Evolutionary conservation across 2,888 invertebrate genomes (phyloP).

Genomic region (Ennomos quercinarius): DNA sequence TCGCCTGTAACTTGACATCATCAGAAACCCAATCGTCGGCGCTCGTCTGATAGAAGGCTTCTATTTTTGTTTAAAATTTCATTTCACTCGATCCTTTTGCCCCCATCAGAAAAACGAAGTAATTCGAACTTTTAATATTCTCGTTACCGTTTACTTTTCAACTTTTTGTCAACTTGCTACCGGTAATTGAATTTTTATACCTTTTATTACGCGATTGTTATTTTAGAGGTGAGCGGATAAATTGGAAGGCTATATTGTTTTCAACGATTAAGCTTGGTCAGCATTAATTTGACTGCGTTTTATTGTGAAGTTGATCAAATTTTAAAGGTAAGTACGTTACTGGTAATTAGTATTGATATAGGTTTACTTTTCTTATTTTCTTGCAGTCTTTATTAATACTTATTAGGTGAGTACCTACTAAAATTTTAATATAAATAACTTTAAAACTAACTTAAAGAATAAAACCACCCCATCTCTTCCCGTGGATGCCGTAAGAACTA

Average conservation of each 20-base stretch:
- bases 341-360: no score
- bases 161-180: slow-evolving; percentile 11
- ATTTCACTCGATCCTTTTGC: slow-evolving; percentile 27
- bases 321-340: no score
- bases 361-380: no score
- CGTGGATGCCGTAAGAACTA: no score
- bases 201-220: not conserved
- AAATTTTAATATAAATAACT: no score
- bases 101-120: slow-evolving; percentile 15
- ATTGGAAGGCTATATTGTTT: no score
- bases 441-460: no score
- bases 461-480: no score
- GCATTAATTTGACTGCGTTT: not conserved
- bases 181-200: slow-evolving; percentile 3
- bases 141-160: slow-evolving; percentile 11
- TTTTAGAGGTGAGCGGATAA: not conserved
- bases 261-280: no score
- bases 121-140: slow-evolving; percentile 19
- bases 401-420: no score
- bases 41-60: slow-evolving; percentile 29
- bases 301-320: no score
- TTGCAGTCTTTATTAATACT: no score
- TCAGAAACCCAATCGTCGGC: slow-evolving; percentile 35
- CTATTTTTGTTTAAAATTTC: slow-evolving; percentile 38
- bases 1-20: slow-evolving; percentile 13